These are phyloP conservation scores for Dynastes grantii DNA, from an alignment of 2,888 invertebrate species.

Conservation along the genomic window DNA sequence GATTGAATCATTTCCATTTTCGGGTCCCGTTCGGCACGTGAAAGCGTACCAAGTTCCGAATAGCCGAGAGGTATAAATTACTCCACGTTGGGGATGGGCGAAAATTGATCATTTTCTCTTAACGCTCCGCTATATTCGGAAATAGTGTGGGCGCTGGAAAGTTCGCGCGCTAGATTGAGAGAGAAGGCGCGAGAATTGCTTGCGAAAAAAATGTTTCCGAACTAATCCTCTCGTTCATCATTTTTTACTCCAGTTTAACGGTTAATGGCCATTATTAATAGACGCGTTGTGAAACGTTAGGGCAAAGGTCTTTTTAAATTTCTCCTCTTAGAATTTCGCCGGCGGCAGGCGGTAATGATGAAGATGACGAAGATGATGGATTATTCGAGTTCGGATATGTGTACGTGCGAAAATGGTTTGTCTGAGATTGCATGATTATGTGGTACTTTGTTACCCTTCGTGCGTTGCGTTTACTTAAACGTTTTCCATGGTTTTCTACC, in stretches of 20 bases:
- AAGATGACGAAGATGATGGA: background rate
- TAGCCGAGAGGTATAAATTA: background rate
- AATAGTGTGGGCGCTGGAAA: slow-evolving; percentile 17
- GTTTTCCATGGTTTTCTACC: too few species aligned
- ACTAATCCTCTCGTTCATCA: slow-evolving; percentile 15
- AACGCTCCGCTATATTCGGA: background rate
- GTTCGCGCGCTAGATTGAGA: background rate
- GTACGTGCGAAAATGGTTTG: background rate
- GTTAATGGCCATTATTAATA: slow-evolving; percentile 25
- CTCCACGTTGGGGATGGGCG: background rate
- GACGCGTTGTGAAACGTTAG: background rate
- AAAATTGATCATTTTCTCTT: slow-evolving; percentile 18
- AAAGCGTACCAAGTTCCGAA: background rate
- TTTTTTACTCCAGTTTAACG: slow-evolving; percentile 27
- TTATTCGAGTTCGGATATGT: background rate
- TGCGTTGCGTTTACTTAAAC: too few species aligned
- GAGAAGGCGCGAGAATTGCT: too few species aligned
- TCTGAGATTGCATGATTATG: background rate
- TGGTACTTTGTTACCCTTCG: too few species aligned
- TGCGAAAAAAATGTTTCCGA: slow-evolving; percentile 22
- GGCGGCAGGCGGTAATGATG: background rate
- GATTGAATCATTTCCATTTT: background rate
- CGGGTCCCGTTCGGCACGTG: background rate
- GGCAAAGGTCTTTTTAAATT: background rate
- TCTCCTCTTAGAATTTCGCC: background rate